Evolutionary conservation across 2,888 invertebrate genomes (phyloP).

Genomic region (Asteroscopus sphinx): DNA sequence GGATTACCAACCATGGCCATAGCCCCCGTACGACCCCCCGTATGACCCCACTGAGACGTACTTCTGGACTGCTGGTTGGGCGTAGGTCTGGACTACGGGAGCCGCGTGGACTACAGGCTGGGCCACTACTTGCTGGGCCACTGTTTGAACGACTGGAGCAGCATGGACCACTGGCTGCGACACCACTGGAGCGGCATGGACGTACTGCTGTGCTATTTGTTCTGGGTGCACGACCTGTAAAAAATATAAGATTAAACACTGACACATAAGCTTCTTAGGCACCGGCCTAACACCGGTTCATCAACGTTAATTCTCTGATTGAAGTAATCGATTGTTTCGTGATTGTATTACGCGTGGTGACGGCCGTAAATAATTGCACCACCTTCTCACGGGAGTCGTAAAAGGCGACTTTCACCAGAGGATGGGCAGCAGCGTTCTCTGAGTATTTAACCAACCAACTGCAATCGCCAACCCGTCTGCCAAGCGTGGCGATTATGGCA

Average conservation of each 20-base stretch:
- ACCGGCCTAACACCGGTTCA: too few species aligned
- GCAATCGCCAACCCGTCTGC: too few species aligned
- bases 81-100: constrained; percentile 72
- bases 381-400: too few species aligned
- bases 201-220: constrained; percentile 58
- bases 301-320: too few species aligned
- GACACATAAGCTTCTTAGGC: too few species aligned
- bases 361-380: too few species aligned
- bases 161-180: constrained; percentile 51
- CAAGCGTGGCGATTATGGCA: too few species aligned
- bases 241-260: not conserved
- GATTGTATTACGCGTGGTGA: too few species aligned
- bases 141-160: constrained; percentile 51
- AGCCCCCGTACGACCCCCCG: constrained; percentile 47
- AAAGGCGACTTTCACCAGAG: too few species aligned
- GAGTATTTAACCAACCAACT: too few species aligned
- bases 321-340: too few species aligned
- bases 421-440: too few species aligned
- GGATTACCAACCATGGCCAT: constrained; percentile 81
- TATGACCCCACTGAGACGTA: constrained; percentile 65
- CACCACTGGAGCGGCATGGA: constrained; percentile 57
- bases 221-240: constrained; percentile 72
- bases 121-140: constrained; percentile 66
- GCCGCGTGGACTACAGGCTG: constrained; percentile 68
- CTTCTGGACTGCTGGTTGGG: constrained; percentile 70